Evolutionary conservation across 2,113 vertebrate species (phyloP).

Genomic region (Copsychus sechellarum): DNA sequence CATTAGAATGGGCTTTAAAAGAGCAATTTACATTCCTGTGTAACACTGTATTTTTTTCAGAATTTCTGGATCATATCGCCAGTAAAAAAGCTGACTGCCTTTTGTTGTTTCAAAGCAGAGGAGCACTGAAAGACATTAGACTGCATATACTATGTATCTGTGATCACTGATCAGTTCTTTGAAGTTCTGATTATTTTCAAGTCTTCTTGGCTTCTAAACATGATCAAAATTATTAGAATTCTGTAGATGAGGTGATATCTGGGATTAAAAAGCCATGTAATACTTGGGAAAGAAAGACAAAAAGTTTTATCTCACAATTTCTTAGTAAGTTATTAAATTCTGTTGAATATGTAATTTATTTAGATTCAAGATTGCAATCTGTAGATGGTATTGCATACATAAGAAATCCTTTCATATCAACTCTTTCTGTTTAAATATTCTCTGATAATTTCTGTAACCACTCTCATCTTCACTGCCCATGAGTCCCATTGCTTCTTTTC

Average conservation of each 20-base stretch:
- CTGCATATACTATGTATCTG: neutral
- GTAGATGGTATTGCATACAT: neutral
- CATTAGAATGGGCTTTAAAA: neutral
- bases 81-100: neutral
- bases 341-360: neutral
- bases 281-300: neutral
- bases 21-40: neutral
- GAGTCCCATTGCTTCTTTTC: neutral
- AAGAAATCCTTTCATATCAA: neutral
- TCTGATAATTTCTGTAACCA: neutral
- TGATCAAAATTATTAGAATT: neutral
- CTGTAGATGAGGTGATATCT: neutral
- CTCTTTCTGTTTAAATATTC: neutral
- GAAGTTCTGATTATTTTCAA: neutral
- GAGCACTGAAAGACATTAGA: neutral
- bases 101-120: neutral
- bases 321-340: neutral
- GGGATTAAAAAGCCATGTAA: neutral
- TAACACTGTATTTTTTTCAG: neutral
- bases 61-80: neutral
- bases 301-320: neutral
- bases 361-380: neutral
- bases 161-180: neutral
- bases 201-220: neutral
- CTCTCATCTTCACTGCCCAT: neutral